Evolutionary conservation across 2,888 invertebrate species (phyloP).

Genomic region (Andrena bicolor): DNA sequence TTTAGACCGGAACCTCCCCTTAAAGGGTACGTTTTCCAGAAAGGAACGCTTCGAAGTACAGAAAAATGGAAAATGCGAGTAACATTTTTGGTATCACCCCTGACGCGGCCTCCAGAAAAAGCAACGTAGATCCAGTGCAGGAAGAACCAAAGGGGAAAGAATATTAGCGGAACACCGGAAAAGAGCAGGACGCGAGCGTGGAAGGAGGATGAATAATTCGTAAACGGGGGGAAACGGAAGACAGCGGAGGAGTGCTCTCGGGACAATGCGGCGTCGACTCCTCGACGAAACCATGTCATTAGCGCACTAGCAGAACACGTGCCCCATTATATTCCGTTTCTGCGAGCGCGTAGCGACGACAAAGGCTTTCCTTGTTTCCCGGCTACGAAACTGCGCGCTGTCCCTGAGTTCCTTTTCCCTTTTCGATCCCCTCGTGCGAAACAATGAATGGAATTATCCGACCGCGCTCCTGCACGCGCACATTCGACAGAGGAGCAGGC

Average conservation of each 20-base stretch:
- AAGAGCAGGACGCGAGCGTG: constrained; percentile 12
- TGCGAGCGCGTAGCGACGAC: constrained; percentile 57
- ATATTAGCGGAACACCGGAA: not conserved
- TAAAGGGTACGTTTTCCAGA: no score
- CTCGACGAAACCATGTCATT: constrained; percentile 74
- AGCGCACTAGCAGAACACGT: constrained; percentile 72
- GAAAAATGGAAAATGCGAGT: no score
- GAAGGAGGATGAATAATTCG: constrained; percentile 10
- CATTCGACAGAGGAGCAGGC: constrained; percentile 18
- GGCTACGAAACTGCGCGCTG: constrained; percentile 37
- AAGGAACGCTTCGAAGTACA: no score
- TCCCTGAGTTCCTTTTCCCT: not conserved
- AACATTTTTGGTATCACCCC: not conserved
- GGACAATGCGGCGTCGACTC: constrained; percentile 70
- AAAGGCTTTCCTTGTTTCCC: constrained; percentile 72
- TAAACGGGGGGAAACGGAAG: constrained; percentile 16
- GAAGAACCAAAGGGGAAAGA: not conserved
- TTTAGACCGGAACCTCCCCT: no score
- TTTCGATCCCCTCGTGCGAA: constrained; percentile 19
- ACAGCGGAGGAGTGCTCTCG: constrained; percentile 35
- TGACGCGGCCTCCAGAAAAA: constrained; percentile 1
- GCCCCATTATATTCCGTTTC: constrained; percentile 73
- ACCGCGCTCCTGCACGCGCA: constrained; percentile 34
- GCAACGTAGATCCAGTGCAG: not conserved
- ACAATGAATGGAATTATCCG: constrained; percentile 62